Base-by-base conservation (phyloP, 2,797 vertebrate species). In the Carcharodon carcharias region DNA sequence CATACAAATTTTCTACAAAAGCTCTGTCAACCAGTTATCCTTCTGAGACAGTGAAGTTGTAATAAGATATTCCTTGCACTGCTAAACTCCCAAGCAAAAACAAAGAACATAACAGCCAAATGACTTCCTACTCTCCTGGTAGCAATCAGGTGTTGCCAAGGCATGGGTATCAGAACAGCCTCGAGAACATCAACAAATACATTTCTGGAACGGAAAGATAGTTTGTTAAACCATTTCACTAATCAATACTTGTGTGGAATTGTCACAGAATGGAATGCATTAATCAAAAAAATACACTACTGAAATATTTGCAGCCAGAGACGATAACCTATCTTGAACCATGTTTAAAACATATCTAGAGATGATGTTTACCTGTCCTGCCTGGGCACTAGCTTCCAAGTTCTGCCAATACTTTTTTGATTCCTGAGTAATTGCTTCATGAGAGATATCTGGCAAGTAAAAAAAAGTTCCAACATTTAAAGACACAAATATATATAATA, bases 361-460 rank as follows among this genome's bases (percentile, higher is more conserved):
- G n/a, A 96, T 21, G 1, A 0, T 96, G 96, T 96, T 97, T 97
- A 99, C 99, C 98, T 99, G 99, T 5, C 97, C 96, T 96, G 98
- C 98, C 94, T 98, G 98, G 82, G 97, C 96, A 11, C 97, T 97
- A 50, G 98, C 97, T 67, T 98, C 98, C 96, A 98, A 96, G 96
- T 97, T 98, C 96, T 97, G 97, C 98, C 98, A 99, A 97, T 98
- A 99, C 96, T 98, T 98, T 96, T 98, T 98, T 63, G 99, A 99
- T 97, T 99, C 99, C 96, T 98, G 98, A 97, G 98, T 98, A 97
- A 99, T 99, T 97, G 97, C 97, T 97, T 99, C 99, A 97, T 98
- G 98, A 31, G 98, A 98, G 97, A 99, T 99, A 97, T 98, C 99
- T 99, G 96, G 0, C 67, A 40, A 85, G 96, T 77, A 95, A 11